Base-by-base conservation (phyloP, 2,888 invertebrate genomes). In the Subacronicta megacephala region DNA sequence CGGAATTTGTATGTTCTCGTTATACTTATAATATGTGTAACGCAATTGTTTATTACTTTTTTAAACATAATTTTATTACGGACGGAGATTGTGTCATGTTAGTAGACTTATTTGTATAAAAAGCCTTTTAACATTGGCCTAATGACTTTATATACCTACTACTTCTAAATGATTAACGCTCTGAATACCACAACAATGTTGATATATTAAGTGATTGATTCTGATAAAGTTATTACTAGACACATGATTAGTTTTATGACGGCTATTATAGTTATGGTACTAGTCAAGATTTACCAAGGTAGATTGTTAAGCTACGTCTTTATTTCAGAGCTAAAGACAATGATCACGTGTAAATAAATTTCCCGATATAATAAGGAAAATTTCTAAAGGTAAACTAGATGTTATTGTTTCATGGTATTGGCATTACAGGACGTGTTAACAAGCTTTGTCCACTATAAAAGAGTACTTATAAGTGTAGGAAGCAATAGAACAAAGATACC, bases 321-420 rank as follows among this genome's bases (percentile, higher is more conserved):
- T 41, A 10, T n/a, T 42, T 20, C 15, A 46, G 33, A 15, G 16
- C 36, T 20, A 15, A 51, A 62, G 58, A 60, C 26, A 26, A 26
- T 26, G 40, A 50, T 42, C 18, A 55, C 41, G 16, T 57, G 52
- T 44, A 63, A 65, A 57, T 20, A 7, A 29, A 38, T 52, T 68
- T 57, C 35, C 36, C 45, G 31, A 41, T 41, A 31, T 42, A 50
- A 60, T 38, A 45, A 77, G 68, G 75, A 62, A 75, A 77, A 64
- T 45, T 35, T 46, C 26, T 41, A 54, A 57, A 67, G 62, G 63
- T 60, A 54, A 67, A 55, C 56, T 54, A 61, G 71, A 62, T 63
- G 29, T 56, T 38, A 63, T 74, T 63, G 52, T 70, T 65, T 74
- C 38, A 57, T 47, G 43, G 35, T 50, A 49, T 50, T 58, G 47